Evolutionary conservation across 2,113 vertebrate genomes (phyloP).

Genomic region (Heteronetta atricapilla): DNA sequence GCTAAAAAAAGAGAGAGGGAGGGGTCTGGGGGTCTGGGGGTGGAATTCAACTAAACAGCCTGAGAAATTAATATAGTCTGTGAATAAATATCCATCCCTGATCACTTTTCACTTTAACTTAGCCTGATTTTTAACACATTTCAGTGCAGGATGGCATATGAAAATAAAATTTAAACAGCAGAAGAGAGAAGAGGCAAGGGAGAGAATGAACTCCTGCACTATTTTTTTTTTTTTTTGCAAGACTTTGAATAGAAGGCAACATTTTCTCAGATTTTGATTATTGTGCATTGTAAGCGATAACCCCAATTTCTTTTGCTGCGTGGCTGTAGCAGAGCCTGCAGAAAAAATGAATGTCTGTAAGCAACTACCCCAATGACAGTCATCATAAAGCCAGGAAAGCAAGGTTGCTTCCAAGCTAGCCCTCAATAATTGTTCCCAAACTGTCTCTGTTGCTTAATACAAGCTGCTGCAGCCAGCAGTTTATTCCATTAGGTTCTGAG

Average conservation of each 20-base stretch:
- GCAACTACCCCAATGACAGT: not conserved
- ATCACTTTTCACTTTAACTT: conserved; percentile 41
- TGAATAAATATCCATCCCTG: conserved; percentile 44
- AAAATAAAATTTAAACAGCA: not conserved
- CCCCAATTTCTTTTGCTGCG: not conserved
- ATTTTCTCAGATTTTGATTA: not conserved
- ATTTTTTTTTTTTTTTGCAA: conserved; percentile 5
- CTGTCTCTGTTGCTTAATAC: not conserved
- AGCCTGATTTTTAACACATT: conserved; percentile 32
- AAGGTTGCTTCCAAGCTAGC: not conserved
- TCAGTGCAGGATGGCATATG: not conserved
- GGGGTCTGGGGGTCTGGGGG: not conserved
- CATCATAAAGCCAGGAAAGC: not conserved
- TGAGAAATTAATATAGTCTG: conserved; percentile 36
- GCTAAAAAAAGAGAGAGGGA: not conserved
- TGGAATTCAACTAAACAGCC: conserved; percentile 6
- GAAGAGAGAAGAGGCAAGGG: not conserved
- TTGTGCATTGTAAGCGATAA: not conserved
- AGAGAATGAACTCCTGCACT: not conserved
- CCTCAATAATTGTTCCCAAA: not conserved
- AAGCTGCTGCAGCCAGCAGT: conserved; percentile 4
- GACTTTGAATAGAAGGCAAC: not conserved
- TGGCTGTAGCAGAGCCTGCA: not conserved
- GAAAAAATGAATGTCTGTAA: not conserved
- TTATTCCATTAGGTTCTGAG: not conserved